Evolutionary conservation across 23 tunicate species (phyloP).

Genomic region (Styela plicata): DNA sequence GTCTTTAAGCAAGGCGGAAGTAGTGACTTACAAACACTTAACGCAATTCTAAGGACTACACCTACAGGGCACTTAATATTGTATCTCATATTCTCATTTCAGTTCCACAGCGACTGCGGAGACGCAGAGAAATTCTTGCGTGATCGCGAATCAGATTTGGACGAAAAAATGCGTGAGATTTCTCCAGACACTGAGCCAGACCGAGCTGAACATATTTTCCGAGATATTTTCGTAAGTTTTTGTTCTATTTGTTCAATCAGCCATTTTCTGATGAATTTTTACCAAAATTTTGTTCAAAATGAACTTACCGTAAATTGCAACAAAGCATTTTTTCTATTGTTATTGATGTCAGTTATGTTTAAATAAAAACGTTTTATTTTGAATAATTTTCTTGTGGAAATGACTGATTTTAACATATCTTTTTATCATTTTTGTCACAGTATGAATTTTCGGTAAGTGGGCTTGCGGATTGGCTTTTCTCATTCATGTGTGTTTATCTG

Average conservation of each 20-base stretch:
- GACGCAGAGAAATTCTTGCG: slow-evolving; percentile 15
- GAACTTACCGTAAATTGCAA: too few relatives aligned
- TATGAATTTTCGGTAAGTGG: background rate
- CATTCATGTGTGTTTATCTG: background rate
- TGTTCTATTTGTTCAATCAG: too few relatives aligned
- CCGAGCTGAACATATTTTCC: slow-evolving; percentile 7
- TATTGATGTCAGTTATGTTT: too few relatives aligned
- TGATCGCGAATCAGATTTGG: slow-evolving; percentile 16
- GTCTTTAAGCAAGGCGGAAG: too few relatives aligned
- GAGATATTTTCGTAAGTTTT: slow-evolving; percentile 30
- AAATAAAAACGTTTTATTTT: too few relatives aligned
- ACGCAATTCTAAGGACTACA: too few relatives aligned
- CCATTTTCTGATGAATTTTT: too few relatives aligned
- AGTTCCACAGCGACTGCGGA: slow-evolving; percentile 29
- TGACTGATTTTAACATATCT: background rate
- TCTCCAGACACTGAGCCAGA: slow-evolving; percentile 19
- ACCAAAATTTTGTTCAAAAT: too few relatives aligned
- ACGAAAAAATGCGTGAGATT: slow-evolving; percentile 16
- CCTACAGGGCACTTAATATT: too few relatives aligned
- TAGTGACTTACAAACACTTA: too few relatives aligned
- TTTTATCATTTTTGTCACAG: background rate
- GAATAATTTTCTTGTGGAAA: background rate
- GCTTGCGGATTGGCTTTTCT: background rate
- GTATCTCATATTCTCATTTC: too few relatives aligned
- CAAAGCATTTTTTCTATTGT: too few relatives aligned